Evolutionary conservation across 2,888 invertebrate species (phyloP).

Genomic region (Acronicta leporina): DNA sequence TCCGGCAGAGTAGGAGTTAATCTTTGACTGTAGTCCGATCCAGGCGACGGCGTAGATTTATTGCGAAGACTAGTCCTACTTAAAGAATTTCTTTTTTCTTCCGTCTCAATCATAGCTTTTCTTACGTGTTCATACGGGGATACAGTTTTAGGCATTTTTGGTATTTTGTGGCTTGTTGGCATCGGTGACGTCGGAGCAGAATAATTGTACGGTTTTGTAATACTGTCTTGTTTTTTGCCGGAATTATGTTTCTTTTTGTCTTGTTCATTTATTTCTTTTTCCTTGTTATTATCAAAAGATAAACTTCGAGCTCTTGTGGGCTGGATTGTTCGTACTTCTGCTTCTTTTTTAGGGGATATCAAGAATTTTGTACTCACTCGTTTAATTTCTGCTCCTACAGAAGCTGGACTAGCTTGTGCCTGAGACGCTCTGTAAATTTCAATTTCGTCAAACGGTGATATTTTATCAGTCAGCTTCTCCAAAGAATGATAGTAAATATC

Average conservation of each 20-base stretch:
- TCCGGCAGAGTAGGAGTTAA: slow-evolving; percentile 51
- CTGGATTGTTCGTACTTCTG: slow-evolving; percentile 82
- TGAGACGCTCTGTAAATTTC: slow-evolving; percentile 77
- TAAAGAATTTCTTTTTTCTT: slow-evolving; percentile 78
- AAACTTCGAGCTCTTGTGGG: slow-evolving; percentile 82
- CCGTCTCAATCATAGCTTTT: slow-evolving; percentile 79
- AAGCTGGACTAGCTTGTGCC: slow-evolving; percentile 70
- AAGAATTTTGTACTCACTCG: slow-evolving; percentile 82
- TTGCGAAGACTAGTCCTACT: slow-evolving; percentile 65
- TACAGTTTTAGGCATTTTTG: slow-evolving; percentile 81
- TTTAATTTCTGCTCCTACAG: slow-evolving; percentile 86
- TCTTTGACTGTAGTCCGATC: slow-evolving; percentile 51
- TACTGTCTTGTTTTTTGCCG: slow-evolving; percentile 39
- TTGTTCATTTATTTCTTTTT: slow-evolving; percentile 35
- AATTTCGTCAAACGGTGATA: slow-evolving; percentile 73
- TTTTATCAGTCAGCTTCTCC: slow-evolving; percentile 76
- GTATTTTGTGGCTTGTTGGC: slow-evolving; percentile 75
- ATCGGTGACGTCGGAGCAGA: slow-evolving; percentile 85
- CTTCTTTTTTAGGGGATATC: slow-evolving; percentile 86
- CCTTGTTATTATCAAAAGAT: slow-evolving; percentile 72
- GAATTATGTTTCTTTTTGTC: slow-evolving; percentile 23
- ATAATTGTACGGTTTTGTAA: slow-evolving; percentile 78
- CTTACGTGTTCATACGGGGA: slow-evolving; percentile 82
- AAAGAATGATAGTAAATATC: slow-evolving; percentile 84
- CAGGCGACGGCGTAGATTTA: slow-evolving; percentile 67